Evolutionary conservation across 2,113 vertebrate species (phyloP), one percentile per base, ranked within the genome.

Genomic region (Boulengeromyrus knoepffleri): DNA sequence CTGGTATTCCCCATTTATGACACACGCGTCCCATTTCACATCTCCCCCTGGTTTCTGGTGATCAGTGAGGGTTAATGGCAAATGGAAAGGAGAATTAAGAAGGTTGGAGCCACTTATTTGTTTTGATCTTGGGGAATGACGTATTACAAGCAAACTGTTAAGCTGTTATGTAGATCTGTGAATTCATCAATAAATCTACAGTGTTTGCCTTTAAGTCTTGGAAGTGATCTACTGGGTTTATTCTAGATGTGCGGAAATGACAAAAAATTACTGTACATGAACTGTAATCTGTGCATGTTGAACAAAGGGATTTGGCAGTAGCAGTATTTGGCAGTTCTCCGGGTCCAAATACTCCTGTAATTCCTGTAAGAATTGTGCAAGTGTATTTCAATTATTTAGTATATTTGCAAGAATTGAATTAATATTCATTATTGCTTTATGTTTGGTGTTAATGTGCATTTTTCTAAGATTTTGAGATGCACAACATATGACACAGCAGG

Each of bases 61-160:
- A 74, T 62, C 39, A 89, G 21, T 62, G 42, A 27, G 85, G 27
- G 56, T 89, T 89, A 89, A 85, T 70, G 77, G 87, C 52, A 89
- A 83, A 31, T 47, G 87, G 10, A 36, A 87, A 42, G 39, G 15
- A 15, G 49, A 36, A 88, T 83, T n/a, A 7, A 85, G 8, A 88
- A 62, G 90, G 90, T 90, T 36, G 70, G 74, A 9, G 53, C 3
- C 7, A 12, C 36, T 88, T 42, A 45, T 21, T 88, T 70, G 58
- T 27, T 66, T 66, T 66, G n/a, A 66, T 27, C 62, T 27, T 66
- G n/a, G 52, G 21, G 13, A 88, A n/a, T 58, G 52, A 56, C 19
- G 46, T 24, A 24, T 85, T 85, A n/a, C 46, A 85, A 24, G 62
- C 62, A 66, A 27, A 10, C n/a, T 31, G n/a, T 66, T 66, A 66